Conservation (phyloP, 2,797 vertebrate genomes). For the Micropoecilia bifurca region DNA sequence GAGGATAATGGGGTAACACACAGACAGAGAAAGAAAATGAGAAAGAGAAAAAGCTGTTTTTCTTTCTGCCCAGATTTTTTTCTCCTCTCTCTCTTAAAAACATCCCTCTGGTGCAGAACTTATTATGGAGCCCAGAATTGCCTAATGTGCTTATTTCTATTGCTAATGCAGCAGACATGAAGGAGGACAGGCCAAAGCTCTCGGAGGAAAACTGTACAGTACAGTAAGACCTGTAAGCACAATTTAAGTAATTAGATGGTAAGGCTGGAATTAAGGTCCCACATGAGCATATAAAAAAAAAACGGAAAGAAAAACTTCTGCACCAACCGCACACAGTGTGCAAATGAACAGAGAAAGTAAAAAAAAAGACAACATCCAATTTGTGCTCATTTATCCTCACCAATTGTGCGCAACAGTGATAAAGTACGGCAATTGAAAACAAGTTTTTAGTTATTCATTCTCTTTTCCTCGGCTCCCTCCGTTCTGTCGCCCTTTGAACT, state of each 20-base stretch:
- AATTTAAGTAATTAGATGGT: conserved; percentile 80
- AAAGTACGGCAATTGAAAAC: conserved; percentile 46
- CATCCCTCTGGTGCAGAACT: conserved; percentile 75
- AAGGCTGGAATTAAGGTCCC: conserved; percentile 62
- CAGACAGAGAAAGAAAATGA: not conserved
- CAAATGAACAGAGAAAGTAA: conserved; percentile 31
- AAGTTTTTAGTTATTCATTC: conserved; percentile 19
- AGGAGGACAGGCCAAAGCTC: conserved; percentile 67
- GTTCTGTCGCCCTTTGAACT: conserved; percentile 49
- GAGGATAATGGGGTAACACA: not conserved
- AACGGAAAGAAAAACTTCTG: conserved; percentile 2
- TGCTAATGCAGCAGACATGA: conserved; percentile 75
- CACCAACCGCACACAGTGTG: not conserved
- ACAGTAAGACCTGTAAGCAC: conserved; percentile 82
- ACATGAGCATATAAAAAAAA: conserved; percentile 16
- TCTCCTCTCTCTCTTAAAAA: conserved; percentile 61
- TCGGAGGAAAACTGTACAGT: conserved; percentile 68
- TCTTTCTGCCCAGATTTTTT: conserved; percentile 65
- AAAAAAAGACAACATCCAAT: conserved; percentile 11
- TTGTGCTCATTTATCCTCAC: conserved; percentile 35
- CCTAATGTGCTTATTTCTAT: conserved; percentile 80
- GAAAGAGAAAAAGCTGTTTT: conserved; percentile 55
- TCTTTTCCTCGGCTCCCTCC: conserved; percentile 7
- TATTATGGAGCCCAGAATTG: conserved; percentile 79
- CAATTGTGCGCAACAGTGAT: conserved; percentile 44